phyloP scores from a whole-genome alignment of 2,888 invertebrate species.

The Lasioglossum marginatum region DNA sequence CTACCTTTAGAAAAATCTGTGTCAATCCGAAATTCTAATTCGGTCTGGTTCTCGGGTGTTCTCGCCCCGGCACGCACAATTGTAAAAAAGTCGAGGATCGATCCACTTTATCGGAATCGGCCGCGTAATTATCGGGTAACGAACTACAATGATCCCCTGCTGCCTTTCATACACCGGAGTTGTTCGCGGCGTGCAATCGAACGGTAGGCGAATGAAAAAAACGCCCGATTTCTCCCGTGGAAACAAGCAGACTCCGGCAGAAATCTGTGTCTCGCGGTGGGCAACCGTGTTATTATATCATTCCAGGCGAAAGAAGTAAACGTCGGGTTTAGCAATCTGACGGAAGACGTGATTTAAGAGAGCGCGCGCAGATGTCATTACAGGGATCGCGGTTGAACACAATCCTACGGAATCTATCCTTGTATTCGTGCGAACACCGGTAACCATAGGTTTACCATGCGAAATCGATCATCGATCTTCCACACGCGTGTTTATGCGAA shows the following conservation, averaged over 20 bases:
- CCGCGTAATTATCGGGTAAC: slow-evolving; percentile 63
- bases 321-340: slow-evolving; percentile 48
- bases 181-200: background rate
- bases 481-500: slow-evolving; percentile 22
- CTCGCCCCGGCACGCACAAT: background rate
- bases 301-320: slow-evolving; percentile 62
- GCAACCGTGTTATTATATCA: slow-evolving; percentile 71
- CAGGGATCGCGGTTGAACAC: slow-evolving; percentile 55
- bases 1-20: background rate
- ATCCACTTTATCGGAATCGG: slow-evolving; percentile 42
- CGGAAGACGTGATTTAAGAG: slow-evolving; percentile 65
- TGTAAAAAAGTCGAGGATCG: background rate
- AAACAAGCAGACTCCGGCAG: slow-evolving; percentile 29
- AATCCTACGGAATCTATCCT: slow-evolving; percentile 45
- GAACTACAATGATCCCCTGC: slow-evolving; percentile 29
- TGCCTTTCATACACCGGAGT: slow-evolving; percentile 25
- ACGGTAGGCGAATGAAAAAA: slow-evolving; percentile 12
- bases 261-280: slow-evolving; percentile 42
- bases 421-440: slow-evolving; percentile 45
- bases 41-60: background rate
- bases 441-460: slow-evolving; percentile 61
- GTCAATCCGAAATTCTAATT: background rate
- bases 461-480: slow-evolving; percentile 60
- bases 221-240: slow-evolving; percentile 26
- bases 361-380: slow-evolving; percentile 66